Evolutionary conservation across 2,888 invertebrate species (phyloP), one percentile per base, ranked within the genome.

Genomic region (Noctuana brunneofusca): DNA sequence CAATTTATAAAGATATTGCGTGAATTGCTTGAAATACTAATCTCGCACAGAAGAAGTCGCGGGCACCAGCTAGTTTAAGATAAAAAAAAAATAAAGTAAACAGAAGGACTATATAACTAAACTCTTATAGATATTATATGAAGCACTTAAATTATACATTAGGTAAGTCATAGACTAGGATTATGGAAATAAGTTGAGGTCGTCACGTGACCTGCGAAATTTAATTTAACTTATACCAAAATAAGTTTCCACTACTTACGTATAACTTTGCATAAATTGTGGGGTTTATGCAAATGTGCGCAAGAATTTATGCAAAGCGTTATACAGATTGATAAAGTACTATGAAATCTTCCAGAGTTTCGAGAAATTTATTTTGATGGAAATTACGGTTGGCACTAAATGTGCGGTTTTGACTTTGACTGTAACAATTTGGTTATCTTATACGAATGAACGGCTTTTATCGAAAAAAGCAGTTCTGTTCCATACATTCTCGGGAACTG

Each of bases 241-340:
- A 60, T 62, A 55, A 62, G 62, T 62, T 55, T 55, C n/a, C 48
- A 62, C 55, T 62, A 62, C 62, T 55, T 55, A 55, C 38, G 54
- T 48, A 55, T 55, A 62, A 49, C 38, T 62, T 55, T 62, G 62
- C 55, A 62, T 62, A 62, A 49, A 38, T 55, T 49, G 48, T 53
- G 16, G 20, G 62, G 55, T 27, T 62, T 62, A 62, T 62, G 62
- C 20, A 62, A 62, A 62, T 62, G 24, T 11, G 27, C 49, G 16
- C 24, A n/a, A 49, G 27, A 49, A 49, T 48, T 60, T 60, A 60
- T 60, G 54, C 54, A 60, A 60, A 60, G 54, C 38, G 35, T 60
- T 32, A 46, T 14, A 43, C 48, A 62, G 48, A 60, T 62, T 55
- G 48, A 55, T 54, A 48, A 35, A 60, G 35, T 20, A 24, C 24